Evolutionary conservation across 2,888 invertebrate species (phyloP).

Genomic region (Amphiduros pacificus): DNA sequence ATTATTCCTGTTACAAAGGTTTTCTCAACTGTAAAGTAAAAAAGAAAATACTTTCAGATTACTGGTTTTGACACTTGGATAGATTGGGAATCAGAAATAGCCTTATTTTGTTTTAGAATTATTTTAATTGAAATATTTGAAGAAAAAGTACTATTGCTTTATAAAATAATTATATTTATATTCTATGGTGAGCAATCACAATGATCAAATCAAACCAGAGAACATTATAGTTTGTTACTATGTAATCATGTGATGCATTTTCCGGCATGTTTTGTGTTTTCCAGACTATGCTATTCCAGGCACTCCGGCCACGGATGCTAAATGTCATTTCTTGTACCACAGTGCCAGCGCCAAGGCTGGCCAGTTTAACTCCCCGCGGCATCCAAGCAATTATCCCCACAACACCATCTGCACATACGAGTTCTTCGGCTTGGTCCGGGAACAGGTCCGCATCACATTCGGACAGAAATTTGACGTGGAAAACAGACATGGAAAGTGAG

Average conservation of each 20-base stretch:
- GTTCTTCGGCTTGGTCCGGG: slow-evolving; percentile 53
- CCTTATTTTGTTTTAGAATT: not conserved
- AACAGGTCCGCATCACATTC: slow-evolving; percentile 52
- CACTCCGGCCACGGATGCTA: slow-evolving; percentile 82
- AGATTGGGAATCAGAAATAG: too few species aligned
- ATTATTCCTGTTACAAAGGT: too few species aligned
- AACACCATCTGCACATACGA: slow-evolving; percentile 60
- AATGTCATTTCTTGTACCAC: slow-evolving; percentile 84
- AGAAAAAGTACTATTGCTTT: not conserved
- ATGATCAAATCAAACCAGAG: too few species aligned
- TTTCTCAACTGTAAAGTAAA: too few species aligned
- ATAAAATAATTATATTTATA: not conserved
- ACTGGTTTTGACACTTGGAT: too few species aligned
- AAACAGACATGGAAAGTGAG: slow-evolving; percentile 28
- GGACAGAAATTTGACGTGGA: slow-evolving; percentile 43
- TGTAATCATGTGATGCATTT: too few species aligned
- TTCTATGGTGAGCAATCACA: too few species aligned
- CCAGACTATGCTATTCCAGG: slow-evolving; percentile 92
- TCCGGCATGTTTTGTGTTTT: slow-evolving; percentile 61
- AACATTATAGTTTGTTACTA: too few species aligned
- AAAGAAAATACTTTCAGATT: too few species aligned
- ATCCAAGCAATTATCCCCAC: slow-evolving; percentile 58
- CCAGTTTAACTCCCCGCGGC: slow-evolving; percentile 84
- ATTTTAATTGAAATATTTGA: not conserved
- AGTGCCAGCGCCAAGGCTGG: slow-evolving; percentile 46